Evolutionary conservation across 2,888 invertebrate species (phyloP).

Genomic region (Pammene aurita): DNA sequence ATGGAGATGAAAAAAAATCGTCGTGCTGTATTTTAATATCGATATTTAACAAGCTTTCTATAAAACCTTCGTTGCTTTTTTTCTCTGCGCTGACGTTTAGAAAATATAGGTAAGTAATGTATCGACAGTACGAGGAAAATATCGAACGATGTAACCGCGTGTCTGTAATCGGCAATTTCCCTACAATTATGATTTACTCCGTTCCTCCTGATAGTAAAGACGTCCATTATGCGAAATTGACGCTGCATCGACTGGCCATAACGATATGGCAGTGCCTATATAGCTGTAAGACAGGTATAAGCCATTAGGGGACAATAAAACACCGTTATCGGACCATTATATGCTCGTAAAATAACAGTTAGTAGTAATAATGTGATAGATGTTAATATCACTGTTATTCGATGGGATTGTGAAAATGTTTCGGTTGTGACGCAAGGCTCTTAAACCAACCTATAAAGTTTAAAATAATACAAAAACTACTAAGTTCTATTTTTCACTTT

Average conservation of each 20-base stretch:
- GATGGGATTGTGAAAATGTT: constrained; percentile 33
- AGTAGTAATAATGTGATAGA: constrained; percentile 79
- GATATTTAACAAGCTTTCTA: no score
- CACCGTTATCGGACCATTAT: constrained; percentile 81
- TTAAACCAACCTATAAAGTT: not conserved
- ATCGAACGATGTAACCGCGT: constrained; percentile 9
- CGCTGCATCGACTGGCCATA: constrained; percentile 73
- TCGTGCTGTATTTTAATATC: no score
- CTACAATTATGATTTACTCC: constrained; percentile 44
- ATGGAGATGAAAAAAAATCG: no score
- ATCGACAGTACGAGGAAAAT: not conserved
- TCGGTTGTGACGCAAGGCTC: constrained; percentile 15
- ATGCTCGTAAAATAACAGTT: constrained; percentile 82
- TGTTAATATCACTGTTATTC: constrained; percentile 78
- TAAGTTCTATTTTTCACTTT: not conserved
- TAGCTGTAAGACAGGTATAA: constrained; percentile 79
- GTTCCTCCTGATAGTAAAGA: constrained; percentile 69
- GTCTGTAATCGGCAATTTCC: constrained; percentile 30
- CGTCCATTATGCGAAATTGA: constrained; percentile 79
- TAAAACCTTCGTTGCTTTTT: no score
- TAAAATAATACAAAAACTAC: not conserved
- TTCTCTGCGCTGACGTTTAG: not conserved
- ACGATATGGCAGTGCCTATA: constrained; percentile 65
- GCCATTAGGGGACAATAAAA: constrained; percentile 82
- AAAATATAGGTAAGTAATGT: not conserved